These are phyloP conservation scores for Eutrigla gurnardus DNA, from an alignment of 2,797 vertebrate species.

Conservation along the genomic window DNA sequence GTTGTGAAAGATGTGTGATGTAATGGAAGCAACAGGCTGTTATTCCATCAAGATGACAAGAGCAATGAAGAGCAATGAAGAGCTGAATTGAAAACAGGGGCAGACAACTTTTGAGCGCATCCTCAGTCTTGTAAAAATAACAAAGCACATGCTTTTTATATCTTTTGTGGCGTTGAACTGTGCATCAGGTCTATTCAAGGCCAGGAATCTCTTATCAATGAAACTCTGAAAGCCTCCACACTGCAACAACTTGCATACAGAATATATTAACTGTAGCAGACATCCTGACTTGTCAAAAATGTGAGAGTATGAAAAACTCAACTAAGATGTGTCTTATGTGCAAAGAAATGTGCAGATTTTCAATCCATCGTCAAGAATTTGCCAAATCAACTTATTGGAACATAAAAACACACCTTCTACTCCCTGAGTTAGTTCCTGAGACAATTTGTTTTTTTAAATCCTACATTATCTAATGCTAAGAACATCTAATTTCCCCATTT, in stretches of 20 bases:
- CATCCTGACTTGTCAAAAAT: background rate
- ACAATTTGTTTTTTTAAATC: background rate
- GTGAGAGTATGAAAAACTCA: background rate
- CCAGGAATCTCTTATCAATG: no score
- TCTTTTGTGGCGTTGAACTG: conserved; percentile 7
- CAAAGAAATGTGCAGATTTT: background rate
- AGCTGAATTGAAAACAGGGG: background rate
- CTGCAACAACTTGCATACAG: background rate
- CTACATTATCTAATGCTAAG: background rate
- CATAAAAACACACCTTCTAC: background rate
- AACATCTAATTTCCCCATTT: background rate
- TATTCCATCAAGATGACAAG: conserved; percentile 1
- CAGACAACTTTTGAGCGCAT: background rate
- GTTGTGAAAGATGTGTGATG: conserved; percentile 6
- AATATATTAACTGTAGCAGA: background rate
- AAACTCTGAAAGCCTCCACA: background rate
- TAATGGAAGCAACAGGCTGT: background rate
- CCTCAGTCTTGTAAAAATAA: conserved; percentile 6
- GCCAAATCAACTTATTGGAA: background rate
- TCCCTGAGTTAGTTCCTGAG: background rate
- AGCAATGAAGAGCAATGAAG: background rate
- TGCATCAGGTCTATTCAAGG: no score
- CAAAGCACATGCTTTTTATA: background rate
- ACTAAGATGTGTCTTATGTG: background rate
- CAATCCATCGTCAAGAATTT: background rate